A percentile compares a stretch with the other conserved stretches of the same genome.
phyloP scores from a whole-genome alignment of 64 coral and sea anemone genomes.

The Acropora yongei region DNA sequence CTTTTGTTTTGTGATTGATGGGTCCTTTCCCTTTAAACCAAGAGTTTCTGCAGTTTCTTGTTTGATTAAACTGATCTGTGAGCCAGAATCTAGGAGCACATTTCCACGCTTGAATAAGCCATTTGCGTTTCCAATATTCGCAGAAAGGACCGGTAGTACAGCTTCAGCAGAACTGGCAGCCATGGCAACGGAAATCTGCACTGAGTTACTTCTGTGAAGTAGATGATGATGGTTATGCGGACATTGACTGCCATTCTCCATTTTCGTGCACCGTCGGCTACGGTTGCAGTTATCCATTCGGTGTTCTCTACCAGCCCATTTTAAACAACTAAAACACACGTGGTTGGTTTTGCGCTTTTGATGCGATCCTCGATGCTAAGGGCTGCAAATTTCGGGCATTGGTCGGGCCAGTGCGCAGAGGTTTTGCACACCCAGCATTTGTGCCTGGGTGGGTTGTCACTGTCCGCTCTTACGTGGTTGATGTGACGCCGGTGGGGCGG shows the following conservation, averaged over 20 bases:
- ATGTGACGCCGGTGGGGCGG: constrained; percentile 13
- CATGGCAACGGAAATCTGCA: constrained; percentile 36
- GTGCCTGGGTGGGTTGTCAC: neutral
- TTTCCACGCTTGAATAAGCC: constrained; percentile 5
- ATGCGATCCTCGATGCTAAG: constrained; percentile 46
- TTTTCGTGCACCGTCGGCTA: constrained; percentile 42
- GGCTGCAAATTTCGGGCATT: constrained; percentile 51
- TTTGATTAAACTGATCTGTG: constrained; percentile 33
- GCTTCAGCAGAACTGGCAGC: constrained; percentile 9
- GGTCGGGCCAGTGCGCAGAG: constrained; percentile 51
- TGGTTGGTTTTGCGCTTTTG: constrained; percentile 53
- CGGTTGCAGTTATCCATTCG: constrained; percentile 38
- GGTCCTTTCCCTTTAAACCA: constrained; percentile 33
- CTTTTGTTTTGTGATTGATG: constrained; percentile 24
- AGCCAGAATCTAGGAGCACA: constrained; percentile 49
- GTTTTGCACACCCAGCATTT: constrained; percentile 63
- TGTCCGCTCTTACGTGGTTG: constrained; percentile 40
- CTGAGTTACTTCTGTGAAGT: constrained; percentile 58
- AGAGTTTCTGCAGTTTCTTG: constrained; percentile 17
- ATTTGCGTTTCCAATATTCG: neutral
- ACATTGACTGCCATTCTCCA: constrained; percentile 48
- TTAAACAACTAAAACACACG: constrained; percentile 76
- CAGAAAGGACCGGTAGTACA: constrained; percentile 14
- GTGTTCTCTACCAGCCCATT: constrained; percentile 42
- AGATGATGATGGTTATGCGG: constrained; percentile 31